Evolutionary conservation across 1,140 invertebrate species (phyloP).

Genomic region (Lithobius niger): DNA sequence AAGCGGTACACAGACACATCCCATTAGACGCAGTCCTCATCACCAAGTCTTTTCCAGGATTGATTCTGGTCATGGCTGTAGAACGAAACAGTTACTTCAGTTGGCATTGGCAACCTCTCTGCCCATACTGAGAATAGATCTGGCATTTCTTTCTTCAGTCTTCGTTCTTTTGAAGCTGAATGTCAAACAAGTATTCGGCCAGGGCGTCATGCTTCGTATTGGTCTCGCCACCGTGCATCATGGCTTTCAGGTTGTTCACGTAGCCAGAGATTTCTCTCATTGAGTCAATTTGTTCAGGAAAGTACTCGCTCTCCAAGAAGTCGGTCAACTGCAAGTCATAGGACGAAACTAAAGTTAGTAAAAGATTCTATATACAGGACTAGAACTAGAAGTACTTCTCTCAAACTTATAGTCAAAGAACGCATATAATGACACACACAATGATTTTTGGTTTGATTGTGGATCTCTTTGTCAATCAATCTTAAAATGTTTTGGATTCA

Average conservation of each 20-base stretch:
- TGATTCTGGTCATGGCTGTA: no score
- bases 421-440: neutral
- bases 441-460: neutral
- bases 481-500: no score
- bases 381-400: neutral
- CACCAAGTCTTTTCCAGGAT: no score
- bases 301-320: constrained; percentile 53
- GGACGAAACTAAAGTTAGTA: neutral
- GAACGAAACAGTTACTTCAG: no score
- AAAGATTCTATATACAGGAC: neutral
- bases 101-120: no score
- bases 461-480: no score
- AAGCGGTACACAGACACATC: no score
- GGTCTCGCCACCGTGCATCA: constrained; percentile 26
- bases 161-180: constrained; percentile 3
- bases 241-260: constrained; percentile 52
- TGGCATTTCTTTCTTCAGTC: neutral
- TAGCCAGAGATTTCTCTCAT: constrained; percentile 57
- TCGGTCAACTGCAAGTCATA: constrained; percentile 38
- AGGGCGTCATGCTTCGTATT: neutral
- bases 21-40: no score
- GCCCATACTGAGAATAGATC: no score
- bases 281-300: constrained; percentile 60
- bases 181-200: constrained; percentile 10
- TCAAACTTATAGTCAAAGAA: neutral